A percentile compares a stretch with the other conserved stretches of the same genome.
These are phyloP conservation scores for Marisa cornuarietis DNA, from an alignment of 1,140 invertebrate genomes.

Conservation along the genomic window DNA sequence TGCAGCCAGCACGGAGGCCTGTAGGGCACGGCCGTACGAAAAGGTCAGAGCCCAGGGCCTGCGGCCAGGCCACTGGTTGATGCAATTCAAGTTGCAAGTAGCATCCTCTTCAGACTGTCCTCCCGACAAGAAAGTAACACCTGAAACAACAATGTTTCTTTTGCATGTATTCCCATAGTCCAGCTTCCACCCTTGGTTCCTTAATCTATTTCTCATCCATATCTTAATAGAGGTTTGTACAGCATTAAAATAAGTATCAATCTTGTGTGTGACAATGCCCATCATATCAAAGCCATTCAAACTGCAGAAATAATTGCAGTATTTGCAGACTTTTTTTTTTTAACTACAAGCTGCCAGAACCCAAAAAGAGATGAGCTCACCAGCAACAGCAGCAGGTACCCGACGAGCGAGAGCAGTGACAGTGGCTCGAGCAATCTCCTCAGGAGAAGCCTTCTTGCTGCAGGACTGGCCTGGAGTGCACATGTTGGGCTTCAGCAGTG, in stretches of 20 bases:
- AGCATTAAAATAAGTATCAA: too few species aligned
- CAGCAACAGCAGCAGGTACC: slow-evolving; percentile 88
- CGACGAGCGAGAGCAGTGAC: slow-evolving; percentile 89
- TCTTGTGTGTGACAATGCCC: too few species aligned
- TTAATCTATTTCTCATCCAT: background rate
- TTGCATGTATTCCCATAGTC: background rate
- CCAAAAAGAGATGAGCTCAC: slow-evolving; percentile 60
- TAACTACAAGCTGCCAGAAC: too few species aligned
- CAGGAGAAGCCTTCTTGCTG: slow-evolving; percentile 74
- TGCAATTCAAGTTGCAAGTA: slow-evolving; percentile 92
- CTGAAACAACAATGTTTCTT: slow-evolving; percentile 65
- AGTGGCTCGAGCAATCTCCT: slow-evolving; percentile 83
- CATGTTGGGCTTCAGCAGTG: slow-evolving; percentile 99
- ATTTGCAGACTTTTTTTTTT: too few species aligned
- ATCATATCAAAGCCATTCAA: too few species aligned
- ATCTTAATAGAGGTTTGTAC: background rate
- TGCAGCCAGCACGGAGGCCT: slow-evolving; percentile 90
- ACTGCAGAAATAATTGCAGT: too few species aligned
- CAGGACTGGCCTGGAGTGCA: slow-evolving; percentile 86
- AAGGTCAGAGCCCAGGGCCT: slow-evolving; percentile 96
- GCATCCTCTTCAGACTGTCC: slow-evolving; percentile 98
- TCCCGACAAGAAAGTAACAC: slow-evolving; percentile 93
- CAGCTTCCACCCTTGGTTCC: background rate
- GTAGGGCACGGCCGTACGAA: slow-evolving; percentile 88
- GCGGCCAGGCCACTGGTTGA: slow-evolving; percentile 80